A percentile compares a stretch with the other conserved stretches of the same genome.
Evolutionary conservation across 2,797 vertebrate species (phyloP).

Genomic region (Smutsia temminckii): DNA sequence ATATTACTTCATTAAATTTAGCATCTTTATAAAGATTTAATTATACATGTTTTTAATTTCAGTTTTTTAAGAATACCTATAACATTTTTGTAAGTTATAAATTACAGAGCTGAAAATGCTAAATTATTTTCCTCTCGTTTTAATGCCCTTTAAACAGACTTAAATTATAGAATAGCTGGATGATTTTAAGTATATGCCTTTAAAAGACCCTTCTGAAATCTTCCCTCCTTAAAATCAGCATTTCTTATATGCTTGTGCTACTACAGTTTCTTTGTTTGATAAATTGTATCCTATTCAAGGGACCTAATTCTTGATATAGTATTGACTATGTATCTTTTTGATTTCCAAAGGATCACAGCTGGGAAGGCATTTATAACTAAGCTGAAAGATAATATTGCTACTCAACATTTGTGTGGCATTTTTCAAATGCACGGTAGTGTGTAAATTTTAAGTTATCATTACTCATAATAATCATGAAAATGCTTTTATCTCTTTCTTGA

Average conservation of each 20-base stretch:
- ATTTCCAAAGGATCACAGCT: slow-evolving; percentile 60
- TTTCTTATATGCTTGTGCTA: not conserved
- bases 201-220: not conserved
- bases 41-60: not conserved
- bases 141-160: slow-evolving; percentile 23
- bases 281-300: slow-evolving; percentile 35
- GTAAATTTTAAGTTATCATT: slow-evolving; percentile 29
- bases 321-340: not conserved
- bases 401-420: not conserved
- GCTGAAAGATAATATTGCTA: not conserved
- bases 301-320: not conserved
- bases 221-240: not conserved
- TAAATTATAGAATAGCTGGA: not conserved
- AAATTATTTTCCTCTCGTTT: not conserved
- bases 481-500: not conserved
- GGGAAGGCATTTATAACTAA: slow-evolving; percentile 19
- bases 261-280: slow-evolving; percentile 48
- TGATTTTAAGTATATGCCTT: slow-evolving; percentile 31
- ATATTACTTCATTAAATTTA: not conserved
- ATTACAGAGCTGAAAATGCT: not conserved
- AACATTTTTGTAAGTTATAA: not conserved
- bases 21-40: not conserved
- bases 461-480: not conserved
- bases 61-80: not conserved
- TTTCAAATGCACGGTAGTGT: not conserved